Evolutionary conservation across 2,113 vertebrate species (phyloP).

Genomic region (Vidua macroura): DNA sequence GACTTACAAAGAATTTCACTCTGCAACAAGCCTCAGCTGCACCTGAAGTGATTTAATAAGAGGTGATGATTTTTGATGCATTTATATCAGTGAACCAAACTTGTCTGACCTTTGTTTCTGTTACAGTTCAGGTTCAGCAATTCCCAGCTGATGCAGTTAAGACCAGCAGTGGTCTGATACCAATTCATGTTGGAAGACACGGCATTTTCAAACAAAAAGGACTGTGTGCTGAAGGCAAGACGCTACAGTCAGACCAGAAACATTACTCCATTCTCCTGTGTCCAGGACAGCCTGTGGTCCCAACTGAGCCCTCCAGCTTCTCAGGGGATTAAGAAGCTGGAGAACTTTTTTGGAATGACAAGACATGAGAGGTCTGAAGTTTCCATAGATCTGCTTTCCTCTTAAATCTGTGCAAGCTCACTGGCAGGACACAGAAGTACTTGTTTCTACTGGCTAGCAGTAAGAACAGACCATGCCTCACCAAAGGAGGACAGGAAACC

Average conservation of each 20-base stretch:
- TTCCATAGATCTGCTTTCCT: background rate
- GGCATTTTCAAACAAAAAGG: background rate
- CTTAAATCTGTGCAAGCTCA: background rate
- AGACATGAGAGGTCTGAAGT: background rate
- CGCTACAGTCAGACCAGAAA: background rate
- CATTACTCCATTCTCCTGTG: background rate
- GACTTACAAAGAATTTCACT: background rate
- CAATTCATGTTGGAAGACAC: background rate
- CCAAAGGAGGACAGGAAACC: background rate
- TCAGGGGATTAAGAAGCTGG: background rate
- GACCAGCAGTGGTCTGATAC: background rate
- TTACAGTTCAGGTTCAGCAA: conserved; percentile 16
- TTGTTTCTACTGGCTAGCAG: background rate
- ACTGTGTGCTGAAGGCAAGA: background rate
- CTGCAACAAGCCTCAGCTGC: background rate
- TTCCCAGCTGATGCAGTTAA: background rate
- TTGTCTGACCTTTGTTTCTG: background rate
- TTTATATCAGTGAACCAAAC: background rate
- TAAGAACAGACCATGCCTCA: background rate
- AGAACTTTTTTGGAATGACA: background rate
- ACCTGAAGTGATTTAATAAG: background rate
- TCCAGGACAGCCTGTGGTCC: background rate
- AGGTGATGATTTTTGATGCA: conserved; percentile 10
- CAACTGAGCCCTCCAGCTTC: background rate
- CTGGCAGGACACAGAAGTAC: background rate